Percentiles rank a stretch among this genome's conserved stretches.
These are phyloP conservation scores for Cheilosia soror DNA, from an alignment of 2,888 invertebrate species.

Conservation along the genomic window DNA sequence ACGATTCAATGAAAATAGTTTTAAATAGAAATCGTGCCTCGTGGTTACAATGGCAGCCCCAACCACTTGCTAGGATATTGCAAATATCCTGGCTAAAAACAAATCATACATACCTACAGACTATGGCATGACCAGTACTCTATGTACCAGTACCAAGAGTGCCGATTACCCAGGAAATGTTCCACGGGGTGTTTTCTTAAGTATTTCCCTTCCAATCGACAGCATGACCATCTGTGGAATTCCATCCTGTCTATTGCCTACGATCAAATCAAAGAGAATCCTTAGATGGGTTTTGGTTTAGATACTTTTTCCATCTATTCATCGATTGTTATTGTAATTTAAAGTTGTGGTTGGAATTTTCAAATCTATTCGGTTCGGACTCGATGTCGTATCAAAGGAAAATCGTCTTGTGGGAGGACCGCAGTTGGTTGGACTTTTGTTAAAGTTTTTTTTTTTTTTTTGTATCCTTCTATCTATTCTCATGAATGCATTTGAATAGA, in stretches of 20 bases:
- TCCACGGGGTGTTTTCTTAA: constrained; percentile 64
- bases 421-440: constrained; percentile 53
- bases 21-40: constrained; percentile 73
- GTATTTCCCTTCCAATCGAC: constrained; percentile 53
- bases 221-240: constrained; percentile 27
- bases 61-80: constrained; percentile 30
- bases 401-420: constrained; percentile 47
- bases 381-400: constrained; percentile 61
- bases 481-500: constrained; percentile 42
- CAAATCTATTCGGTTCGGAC: constrained; percentile 28
- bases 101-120: constrained; percentile 3
- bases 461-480: background rate
- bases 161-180: constrained; percentile 57
- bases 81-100: constrained; percentile 38
- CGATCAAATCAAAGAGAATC: constrained; percentile 53
- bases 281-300: constrained; percentile 36
- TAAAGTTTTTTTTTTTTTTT: constrained; percentile 26
- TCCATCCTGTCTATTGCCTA: constrained; percentile 56
- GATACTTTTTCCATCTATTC: constrained; percentile 24
- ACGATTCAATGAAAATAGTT: constrained; percentile 74
- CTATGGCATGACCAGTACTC: background rate
- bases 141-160: constrained; percentile 26
- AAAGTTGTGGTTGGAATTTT: constrained; percentile 59
- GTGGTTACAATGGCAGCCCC: constrained; percentile 53
- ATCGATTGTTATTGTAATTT: constrained; percentile 71